Base-by-base conservation (phyloP, 2,888 invertebrate genomes). In the Cecidostiba fungosa region DNA sequence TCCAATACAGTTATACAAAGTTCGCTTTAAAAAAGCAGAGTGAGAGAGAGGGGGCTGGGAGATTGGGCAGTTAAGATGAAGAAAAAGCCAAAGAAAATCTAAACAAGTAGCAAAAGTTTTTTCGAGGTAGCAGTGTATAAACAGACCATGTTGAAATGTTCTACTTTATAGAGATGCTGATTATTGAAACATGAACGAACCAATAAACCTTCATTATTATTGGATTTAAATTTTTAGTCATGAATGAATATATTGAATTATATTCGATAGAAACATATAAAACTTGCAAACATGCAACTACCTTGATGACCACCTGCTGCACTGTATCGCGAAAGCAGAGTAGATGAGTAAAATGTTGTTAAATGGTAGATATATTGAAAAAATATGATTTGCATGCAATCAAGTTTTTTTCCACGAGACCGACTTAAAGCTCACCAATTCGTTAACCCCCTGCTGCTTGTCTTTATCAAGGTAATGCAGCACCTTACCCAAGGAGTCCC, bases 391-490 rank as follows among this genome's bases (percentile, higher is more conserved):
- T 76, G 77, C 87, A 87, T 85, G 85, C 83, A 47, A 80, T 84
- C 47, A 10, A 82, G 6, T 12, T 77, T 23, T 50, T 70, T 85
- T 87, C 83, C 77, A 80, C 72, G 83, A 90, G 88, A 86, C 88
- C 88, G 90, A 59, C 90, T 91, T 88, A 90, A 91, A 91, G 92
- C 93, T 93, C 93, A 93, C 93, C 93, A 89, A 82, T 91, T 89
- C 90, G 89, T 90, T 90, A 92, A 91, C 84, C 77, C 77, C 80
- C 84, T n/a, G n/a, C n/a, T 87, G 90, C 84, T 92, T 92, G 89
- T 90, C 90, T 91, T 90, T 92, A 92, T 92, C 93, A 92, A 90
- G 85, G 91, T 90, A 91, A 93, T 92, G 91, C 90, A 93, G 92
- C 92, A 92, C 92, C 89, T 92, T 91, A 92, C 91, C 90, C 92